Evolutionary conservation across 37 sponge, comb jelly and placozoan genomes (phyloP), one percentile per base, ranked within the genome.

Genomic region (Aplysina aerophoba): DNA sequence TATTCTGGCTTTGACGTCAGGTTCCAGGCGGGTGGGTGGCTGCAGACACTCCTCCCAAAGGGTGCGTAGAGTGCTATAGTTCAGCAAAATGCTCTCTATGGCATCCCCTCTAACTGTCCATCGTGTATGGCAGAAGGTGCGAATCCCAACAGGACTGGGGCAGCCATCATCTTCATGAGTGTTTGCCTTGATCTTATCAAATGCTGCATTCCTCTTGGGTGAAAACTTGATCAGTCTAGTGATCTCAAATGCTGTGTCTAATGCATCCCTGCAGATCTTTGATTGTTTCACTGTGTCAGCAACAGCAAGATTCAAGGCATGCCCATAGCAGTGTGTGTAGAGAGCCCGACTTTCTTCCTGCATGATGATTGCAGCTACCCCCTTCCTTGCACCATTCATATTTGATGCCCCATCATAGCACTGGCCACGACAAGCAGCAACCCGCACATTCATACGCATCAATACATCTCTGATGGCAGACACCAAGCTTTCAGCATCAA

Each of bases 41-140:
- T 89, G 82, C 37, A 93, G 74, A 58, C 88, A 89, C 59, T 93
- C 85, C 40, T 90, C 85, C 88, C 93, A 93, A 35, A 91, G 82
- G 31, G 72, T 15, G 17, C 33, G 4, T 73, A 85, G 40, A 39
- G 36, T 25, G 20, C n/a, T 30, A 56, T 85, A 85, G 60, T 85
- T 85, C 5, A 21, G 0, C 16, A 71, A 22, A 35, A 85, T 85
- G 57, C 85, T 85, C 39, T 60, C 75, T 53, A 85, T 85, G 14
- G 85, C 35, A 33, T 50, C 55, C 8, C 60, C 85, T 54, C 85
- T 6, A 1, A 85, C 85, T 24, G 85, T 85, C 85, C 85, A 85
- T 19, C 40, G 73, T 33, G 85, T 85, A 72, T 73, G 85, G 55
- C 85, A 85, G 41, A 85, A 85, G 21, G 73, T 38, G 21, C 73